A percentile compares a stretch with the other conserved stretches of the same genome.
phyloP scores from a whole-genome alignment of 1,140 invertebrate species.

The Leptinotarsa lineolata region DNA sequence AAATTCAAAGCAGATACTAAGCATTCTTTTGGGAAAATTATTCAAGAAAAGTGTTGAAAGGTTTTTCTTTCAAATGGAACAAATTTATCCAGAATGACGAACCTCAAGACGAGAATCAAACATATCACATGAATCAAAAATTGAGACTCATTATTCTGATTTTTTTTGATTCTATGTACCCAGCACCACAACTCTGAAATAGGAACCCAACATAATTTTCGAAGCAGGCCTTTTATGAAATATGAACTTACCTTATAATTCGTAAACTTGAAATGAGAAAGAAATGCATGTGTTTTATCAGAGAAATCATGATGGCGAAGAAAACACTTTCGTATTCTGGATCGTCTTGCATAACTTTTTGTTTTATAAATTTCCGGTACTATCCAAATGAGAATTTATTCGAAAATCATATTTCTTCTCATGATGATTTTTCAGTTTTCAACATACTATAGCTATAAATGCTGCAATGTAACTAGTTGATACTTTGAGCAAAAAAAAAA shows the following conservation, averaged over 20 bases:
- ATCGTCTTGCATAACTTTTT: no score
- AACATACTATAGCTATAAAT: background rate
- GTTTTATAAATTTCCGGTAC: no score
- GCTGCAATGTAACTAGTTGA: background rate
- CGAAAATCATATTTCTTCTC: background rate
- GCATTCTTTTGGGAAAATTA: background rate
- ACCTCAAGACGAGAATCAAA: background rate
- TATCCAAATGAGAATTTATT: no score
- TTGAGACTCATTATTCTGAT: background rate
- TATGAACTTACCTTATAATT: conserved; percentile 4
- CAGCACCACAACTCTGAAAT: conserved; percentile 33
- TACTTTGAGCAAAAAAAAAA: background rate
- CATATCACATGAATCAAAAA: background rate
- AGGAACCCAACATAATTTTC: background rate
- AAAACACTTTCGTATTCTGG: background rate
- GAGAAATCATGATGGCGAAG: conserved; percentile 7
- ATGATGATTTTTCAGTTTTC: conserved; percentile 5
- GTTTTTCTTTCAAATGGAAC: background rate
- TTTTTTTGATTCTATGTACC: conserved; percentile 39
- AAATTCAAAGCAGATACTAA: conserved; percentile 11
- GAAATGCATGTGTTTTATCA: background rate
- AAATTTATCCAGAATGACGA: background rate
- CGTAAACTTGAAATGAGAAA: background rate
- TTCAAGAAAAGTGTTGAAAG: background rate
- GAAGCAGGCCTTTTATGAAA: background rate